Evolutionary conservation across 2,113 vertebrate species (phyloP), one percentile per base, ranked within the genome.

Genomic region (Cheirogaleus medius): DNA sequence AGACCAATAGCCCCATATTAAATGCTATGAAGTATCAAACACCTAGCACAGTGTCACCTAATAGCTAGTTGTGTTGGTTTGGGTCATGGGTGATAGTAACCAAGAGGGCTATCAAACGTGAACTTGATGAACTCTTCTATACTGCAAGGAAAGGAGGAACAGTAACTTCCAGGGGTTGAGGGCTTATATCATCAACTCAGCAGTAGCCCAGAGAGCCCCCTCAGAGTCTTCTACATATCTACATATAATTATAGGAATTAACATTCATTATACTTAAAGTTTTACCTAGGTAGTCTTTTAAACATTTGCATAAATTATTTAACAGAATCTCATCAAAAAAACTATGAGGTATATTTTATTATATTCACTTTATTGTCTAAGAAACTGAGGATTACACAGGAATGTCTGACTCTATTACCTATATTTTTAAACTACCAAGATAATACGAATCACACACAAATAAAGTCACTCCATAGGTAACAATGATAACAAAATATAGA

Each of bases 401-500:
- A 29, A 92, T 12, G 6, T 47, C 37, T 54, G 47, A 87, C 63
- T 90, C 14, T 6, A 47, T 25, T 89, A 69, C 27, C 29, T 92
- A 5, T 84, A 20, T 58, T 92, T 97, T 97, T 92, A 73, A 95
- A 81, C 5, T 76, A 77, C 21, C 13, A 73, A 71, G 11, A 78
- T 44, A 64, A 87, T 66, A 69, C n/a, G 89, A 58, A 37, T 13
- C 8, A 47, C 25, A 42, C 5, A 58, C 3, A 91, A 71, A 71
- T 81, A 15, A 6, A 44, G 32, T 71, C 12, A 71, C 8, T 10
- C 9, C 10, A 83, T 6, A 71, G 42, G 21, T 90, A 90, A 68
- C 13, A 78, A 39, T 73, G 58, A 64, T 49, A 84, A 60, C 25
- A 95, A 69, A 88, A 25, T 66, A n/a, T 13, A 91, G 21, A 60